Evolutionary conservation across 2,888 invertebrate species (phyloP), one percentile per base, ranked within the genome.

Genomic region (Dione juno): DNA sequence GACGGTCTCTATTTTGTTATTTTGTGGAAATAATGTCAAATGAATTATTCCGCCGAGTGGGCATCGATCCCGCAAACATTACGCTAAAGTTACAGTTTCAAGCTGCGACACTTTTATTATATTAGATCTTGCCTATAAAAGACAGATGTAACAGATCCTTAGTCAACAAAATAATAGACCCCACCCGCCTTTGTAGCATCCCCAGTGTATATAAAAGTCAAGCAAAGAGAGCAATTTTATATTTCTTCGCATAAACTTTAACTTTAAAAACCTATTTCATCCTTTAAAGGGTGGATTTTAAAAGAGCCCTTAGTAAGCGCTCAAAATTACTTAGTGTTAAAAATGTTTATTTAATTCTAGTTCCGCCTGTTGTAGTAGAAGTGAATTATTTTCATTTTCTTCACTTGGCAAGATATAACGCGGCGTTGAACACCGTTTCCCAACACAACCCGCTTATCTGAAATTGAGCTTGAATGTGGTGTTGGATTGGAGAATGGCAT

Each of bases 251-350:
- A 5, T 57, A 37, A 57, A 57, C 57, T 57, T 57, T 40, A 57
- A 57, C 57, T 57, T 57, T 40, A 57, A 57, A 57, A 57, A 40
- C 37, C 37, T 57, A 57, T 40, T 57, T 16, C 16, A 40, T 57
- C 37, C 37, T 57, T 57, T 37, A 11, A 37, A 37, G 57, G 57
- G 16, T 11, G 37, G 37, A 57, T 37, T 57, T 57, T 37, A 57
- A 57, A 57, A 57, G 57, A 57, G 57, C 37, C 57, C 37, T 37
- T 54, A 54, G n/a, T 54, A 35, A n/a, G n/a, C n/a, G 54, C 54
- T 54, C 1, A 28, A 54, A n/a, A 35, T 54, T 54, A 54, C 35
- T 54, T 35, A 54, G n/a, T 1, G 35, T 14, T 16, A n/a, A 35
- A 53, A 54, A 54, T 35, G 35, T 54, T 35, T n/a, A 54, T n/a